Evolutionary conservation across 2,113 vertebrate species (phyloP), one percentile per base, ranked within the genome.

Genomic region (Rissa tridactyla): DNA sequence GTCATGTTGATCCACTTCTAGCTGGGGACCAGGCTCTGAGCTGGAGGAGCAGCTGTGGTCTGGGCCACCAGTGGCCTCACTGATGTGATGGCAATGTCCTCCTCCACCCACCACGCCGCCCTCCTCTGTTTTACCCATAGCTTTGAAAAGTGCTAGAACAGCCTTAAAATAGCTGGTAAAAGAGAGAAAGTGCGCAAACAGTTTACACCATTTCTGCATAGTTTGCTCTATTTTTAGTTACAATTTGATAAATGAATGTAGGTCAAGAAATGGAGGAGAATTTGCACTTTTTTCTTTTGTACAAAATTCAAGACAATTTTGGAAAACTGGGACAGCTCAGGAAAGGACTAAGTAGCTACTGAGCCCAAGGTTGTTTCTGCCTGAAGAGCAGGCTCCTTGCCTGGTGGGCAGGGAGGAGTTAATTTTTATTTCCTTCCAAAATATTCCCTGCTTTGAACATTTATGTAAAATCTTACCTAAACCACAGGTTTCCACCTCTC

Each of bases 211-310:
- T 55, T 95, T 89, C 57, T 92, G 91, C 60, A 34, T 55, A 47
- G n/a, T 36, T 86, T 51, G 51, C 2, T 30, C 91, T 92, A 86
- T 92, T 92, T 97, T 94, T 95, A 92, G 80, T 18, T 1, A 3
- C 42, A 84, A 75, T 95, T 96, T 91, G 73, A 40, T 75, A 95
- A 96, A 92, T 75, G 80, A 96, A 96, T 94, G 83, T 94, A 84
- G 94, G 94, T 89, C 81, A 92, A 29, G 84, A 86, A 71, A 42
- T 12, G 88, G 77, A 73, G 65, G 81, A 73, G 65, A 89, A 47
- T 51, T 82, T 1, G 26, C 57, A 52, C 47, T 88, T 92, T 94
- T 71, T 52, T 38, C 26, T 71, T 79, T 72, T 78, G 80, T 70
- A 47, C 0, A 3, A n/a, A 82, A 93, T 76, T n/a, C 27, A 86